Conservation (phyloP, 2,113 vertebrate species). For the Glareola pratincola region DNA sequence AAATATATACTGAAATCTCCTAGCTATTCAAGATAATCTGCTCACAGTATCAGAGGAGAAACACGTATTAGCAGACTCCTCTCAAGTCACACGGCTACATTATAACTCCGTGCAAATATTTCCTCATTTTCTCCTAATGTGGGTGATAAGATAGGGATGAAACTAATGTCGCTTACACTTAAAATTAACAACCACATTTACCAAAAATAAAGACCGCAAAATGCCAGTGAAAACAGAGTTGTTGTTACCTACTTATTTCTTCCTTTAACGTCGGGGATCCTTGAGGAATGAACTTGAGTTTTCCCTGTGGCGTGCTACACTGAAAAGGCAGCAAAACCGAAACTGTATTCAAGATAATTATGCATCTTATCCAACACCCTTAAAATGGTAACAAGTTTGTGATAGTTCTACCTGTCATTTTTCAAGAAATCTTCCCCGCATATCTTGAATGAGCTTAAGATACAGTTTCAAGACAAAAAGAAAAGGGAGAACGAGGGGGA, state of each 20-base stretch:
- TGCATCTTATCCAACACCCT: neutral
- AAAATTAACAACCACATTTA: neutral
- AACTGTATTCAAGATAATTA: neutral
- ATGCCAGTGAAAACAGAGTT: neutral
- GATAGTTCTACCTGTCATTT: neutral
- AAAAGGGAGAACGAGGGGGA: neutral
- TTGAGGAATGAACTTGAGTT: neutral
- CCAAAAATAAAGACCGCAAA: neutral
- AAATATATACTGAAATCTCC: neutral
- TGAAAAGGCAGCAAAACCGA: slow-evolving; percentile 1
- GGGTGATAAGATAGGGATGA: neutral
- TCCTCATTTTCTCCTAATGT: neutral
- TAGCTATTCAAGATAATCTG: neutral
- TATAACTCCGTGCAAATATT: neutral
- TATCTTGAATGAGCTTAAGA: neutral
- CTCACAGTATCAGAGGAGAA: neutral
- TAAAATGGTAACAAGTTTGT: slow-evolving; percentile 1
- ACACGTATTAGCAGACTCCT: neutral
- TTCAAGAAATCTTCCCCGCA: neutral
- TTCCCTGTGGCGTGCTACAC: neutral
- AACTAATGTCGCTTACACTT: neutral
- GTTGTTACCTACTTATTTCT: neutral
- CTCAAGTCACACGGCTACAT: neutral
- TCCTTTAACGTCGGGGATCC: neutral
- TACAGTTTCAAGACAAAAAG: neutral